A percentile compares a stretch with the other conserved stretches of the same genome.
Evolutionary conservation across 2,113 vertebrate genomes (phyloP).

Genomic region (Phyllostomus hastatus): DNA sequence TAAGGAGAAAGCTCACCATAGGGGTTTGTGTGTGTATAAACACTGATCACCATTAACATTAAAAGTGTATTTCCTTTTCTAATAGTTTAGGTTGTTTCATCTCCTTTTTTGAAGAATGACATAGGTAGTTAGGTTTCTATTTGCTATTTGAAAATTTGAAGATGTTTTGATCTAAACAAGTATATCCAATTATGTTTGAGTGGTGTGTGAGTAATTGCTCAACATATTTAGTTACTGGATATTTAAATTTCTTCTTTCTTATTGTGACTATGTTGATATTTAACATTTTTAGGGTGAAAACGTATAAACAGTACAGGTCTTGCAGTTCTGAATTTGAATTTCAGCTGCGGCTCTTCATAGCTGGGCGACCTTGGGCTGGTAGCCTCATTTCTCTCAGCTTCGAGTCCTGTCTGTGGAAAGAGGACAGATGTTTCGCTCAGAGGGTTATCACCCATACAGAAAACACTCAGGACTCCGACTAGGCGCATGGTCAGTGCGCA

Average conservation of each 20-base stretch:
- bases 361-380: not conserved
- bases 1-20: not conserved
- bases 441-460: not conserved
- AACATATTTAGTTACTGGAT: not conserved
- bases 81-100: not conserved
- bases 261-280: not conserved
- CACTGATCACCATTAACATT: not conserved
- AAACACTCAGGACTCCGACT: not conserved
- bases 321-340: slow-evolving; percentile 24
- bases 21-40: not conserved
- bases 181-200: not conserved
- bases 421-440: not conserved
- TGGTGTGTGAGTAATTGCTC: not conserved
- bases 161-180: not conserved
- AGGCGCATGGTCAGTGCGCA: not conserved
- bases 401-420: not conserved
- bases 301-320: not conserved
- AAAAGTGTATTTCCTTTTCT: not conserved
- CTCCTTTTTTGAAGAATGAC: not conserved
- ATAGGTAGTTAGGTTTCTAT: not conserved
- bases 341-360: not conserved
- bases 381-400: not conserved
- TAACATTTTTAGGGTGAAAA: slow-evolving; percentile 30
- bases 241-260: slow-evolving; percentile 6
- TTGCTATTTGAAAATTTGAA: not conserved